Evolutionary conservation across 2,113 vertebrate species (phyloP).

Genomic region (Periophthalmodon schlosseri): DNA sequence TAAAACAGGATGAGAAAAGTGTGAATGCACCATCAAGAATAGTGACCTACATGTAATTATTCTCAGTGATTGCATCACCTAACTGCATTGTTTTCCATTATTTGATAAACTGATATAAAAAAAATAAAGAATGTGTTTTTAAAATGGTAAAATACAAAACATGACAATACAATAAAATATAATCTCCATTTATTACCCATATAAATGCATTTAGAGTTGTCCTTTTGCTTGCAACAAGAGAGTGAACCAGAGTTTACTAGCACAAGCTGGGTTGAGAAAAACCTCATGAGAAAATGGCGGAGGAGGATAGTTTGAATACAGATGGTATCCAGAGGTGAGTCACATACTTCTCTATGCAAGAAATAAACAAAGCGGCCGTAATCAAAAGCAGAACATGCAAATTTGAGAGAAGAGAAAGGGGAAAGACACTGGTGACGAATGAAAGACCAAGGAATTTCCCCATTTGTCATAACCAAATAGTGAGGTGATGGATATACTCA

Average conservation of each 20-base stretch:
- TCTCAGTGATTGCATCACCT: not conserved
- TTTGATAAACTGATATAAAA: not conserved
- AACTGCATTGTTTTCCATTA: not conserved
- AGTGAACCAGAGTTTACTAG: conserved; percentile 7
- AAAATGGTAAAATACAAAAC: not conserved
- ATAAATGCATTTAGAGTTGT: not conserved
- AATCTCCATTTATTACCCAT: not conserved
- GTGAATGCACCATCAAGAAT: too few relatives aligned
- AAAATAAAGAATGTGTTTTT: not conserved
- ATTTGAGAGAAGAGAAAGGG: conserved; percentile 26
- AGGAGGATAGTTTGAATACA: conserved; percentile 32
- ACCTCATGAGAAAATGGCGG: not conserved
- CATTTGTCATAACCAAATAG: not conserved
- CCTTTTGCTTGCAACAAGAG: not conserved
- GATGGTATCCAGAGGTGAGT: conserved; percentile 62
- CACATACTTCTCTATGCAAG: conserved; percentile 49
- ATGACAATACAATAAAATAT: not conserved
- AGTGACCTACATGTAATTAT: too few relatives aligned
- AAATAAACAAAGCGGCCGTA: conserved; percentile 62
- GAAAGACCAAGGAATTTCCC: conserved; percentile 23
- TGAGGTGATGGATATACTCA: conserved; percentile 16
- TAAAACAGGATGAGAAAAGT: too few relatives aligned
- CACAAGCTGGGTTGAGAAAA: conserved; percentile 13
- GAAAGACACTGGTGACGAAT: conserved; percentile 22
- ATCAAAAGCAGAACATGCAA: conserved; percentile 51